Evolutionary conservation across 2,888 invertebrate species (phyloP).

Genomic region (Rhingia rostrata): DNA sequence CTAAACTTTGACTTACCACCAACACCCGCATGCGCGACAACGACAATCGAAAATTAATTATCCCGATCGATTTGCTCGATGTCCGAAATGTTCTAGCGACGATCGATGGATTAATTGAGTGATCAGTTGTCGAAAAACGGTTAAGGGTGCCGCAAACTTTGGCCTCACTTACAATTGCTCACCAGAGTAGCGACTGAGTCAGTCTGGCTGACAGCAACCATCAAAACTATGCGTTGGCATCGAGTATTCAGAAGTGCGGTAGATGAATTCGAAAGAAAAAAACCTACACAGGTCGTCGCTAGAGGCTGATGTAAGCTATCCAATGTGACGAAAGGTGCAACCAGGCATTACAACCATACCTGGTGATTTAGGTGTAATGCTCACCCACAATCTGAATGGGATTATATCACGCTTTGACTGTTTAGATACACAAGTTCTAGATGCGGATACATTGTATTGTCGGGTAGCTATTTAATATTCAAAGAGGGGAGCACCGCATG

Average conservation of each 20-base stretch:
- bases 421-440: slow-evolving; percentile 12
- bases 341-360: slow-evolving; percentile 20
- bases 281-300: slow-evolving; percentile 55
- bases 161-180: slow-evolving; percentile 40
- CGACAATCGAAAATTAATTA: slow-evolving; percentile 28
- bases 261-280: too few species aligned
- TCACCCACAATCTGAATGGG: slow-evolving; percentile 63
- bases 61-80: slow-evolving; percentile 40
- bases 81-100: slow-evolving; percentile 60
- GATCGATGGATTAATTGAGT: slow-evolving; percentile 48
- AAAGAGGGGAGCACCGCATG: slow-evolving; percentile 37
- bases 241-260: slow-evolving; percentile 1
- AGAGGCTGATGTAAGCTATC: slow-evolving; percentile 63
- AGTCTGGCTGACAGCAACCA: slow-evolving; percentile 40
- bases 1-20: slow-evolving; percentile 24
- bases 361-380: slow-evolving; percentile 47
- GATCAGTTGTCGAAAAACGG: slow-evolving; percentile 47
- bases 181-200: background rate
- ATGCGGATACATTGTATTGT: slow-evolving; percentile 16
- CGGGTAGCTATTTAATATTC: slow-evolving; percentile 48
- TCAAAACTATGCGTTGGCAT: slow-evolving; percentile 35
- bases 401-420: slow-evolving; percentile 61
- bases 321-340: slow-evolving; percentile 61
- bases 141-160: slow-evolving; percentile 13
- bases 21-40: slow-evolving; percentile 34